These are phyloP conservation scores for Terrapene triunguis DNA, from an alignment of 2,113 vertebrate species.

Conservation along the genomic window DNA sequence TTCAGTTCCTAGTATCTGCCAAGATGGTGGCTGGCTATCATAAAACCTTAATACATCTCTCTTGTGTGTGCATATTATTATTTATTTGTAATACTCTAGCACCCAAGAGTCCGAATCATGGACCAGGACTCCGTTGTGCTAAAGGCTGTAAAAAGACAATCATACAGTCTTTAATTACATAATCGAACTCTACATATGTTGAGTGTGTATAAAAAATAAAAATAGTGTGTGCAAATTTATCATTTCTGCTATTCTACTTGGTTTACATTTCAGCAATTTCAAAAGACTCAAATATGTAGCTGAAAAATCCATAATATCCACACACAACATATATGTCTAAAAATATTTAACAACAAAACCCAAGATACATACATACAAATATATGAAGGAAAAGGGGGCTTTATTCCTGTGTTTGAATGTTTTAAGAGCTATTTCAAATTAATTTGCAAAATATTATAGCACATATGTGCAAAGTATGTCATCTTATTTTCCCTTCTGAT, in stretches of 20 bases:
- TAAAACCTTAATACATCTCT: neutral
- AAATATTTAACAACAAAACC: neutral
- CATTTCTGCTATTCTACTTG: neutral
- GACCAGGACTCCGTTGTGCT: neutral
- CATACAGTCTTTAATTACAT: neutral
- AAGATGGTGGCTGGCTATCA: neutral
- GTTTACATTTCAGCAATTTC: neutral
- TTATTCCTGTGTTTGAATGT: neutral
- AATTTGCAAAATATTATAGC: neutral
- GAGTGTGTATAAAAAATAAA: too few species aligned
- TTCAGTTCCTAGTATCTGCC: neutral
- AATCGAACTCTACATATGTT: neutral
- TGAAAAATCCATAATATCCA: fast-evolving
- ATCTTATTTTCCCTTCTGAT: neutral
- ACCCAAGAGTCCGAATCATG: neutral
- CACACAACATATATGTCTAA: neutral
- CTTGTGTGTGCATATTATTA: neutral
- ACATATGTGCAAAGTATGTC: neutral
- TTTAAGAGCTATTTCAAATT: neutral
- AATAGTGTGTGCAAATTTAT: neutral
- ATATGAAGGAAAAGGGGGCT: neutral
- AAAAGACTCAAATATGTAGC: neutral
- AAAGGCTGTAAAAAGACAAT: neutral
- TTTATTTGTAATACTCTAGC: neutral
- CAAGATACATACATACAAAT: neutral